Base-by-base conservation (phyloP, 2,888 invertebrate genomes). In the Polymixis flavicincta region DNA sequence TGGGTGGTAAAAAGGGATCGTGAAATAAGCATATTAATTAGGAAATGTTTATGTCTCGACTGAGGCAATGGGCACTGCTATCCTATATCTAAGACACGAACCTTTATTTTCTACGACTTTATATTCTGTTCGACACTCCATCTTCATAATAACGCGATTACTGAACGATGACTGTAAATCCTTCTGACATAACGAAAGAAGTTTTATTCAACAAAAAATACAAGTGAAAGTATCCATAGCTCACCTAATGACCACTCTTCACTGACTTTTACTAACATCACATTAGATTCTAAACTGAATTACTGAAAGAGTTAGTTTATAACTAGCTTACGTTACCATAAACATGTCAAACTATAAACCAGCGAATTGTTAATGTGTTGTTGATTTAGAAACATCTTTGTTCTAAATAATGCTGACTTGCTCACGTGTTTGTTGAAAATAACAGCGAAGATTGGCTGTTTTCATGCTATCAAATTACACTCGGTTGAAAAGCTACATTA, bases 201-300 rank as follows among this genome's bases (percentile, higher is more conserved):
- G 52, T n/a, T 59, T n/a, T 61, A 57, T 71, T 9, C 48, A 45
- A 54, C 25, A 25, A 54, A 32, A 45, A 45, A 65, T 67, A 64
- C 0, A 3, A 72, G 77, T 19, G 82, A 83, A 85, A 83, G 85
- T 59, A 76, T 71, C n/a, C 42, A 68, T 63, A 81, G 5, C 37
- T 28, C 50, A 74, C 61, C 19, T 64, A 69, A 74, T 52, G 60
- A 32, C 54, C 19, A 64, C 55, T 68, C 45, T 45, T 76, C 55
- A 69, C 69, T 42, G 32, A 82, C 77, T 83, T 82, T 83, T 85
- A 74, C 82, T 63, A 72, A 74, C 69, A 77, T 70, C 25, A 69
- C 37, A 71, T 85, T 82, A 68, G 17, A 85, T 52, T 71, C 14
- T 61, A 55, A 72, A 80, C 71, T 52, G 61, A 76, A 73, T 71